A percentile compares a stretch with the other conserved stretches of the same genome.
Conservation (phyloP, 1,140 invertebrate species). For the Lepidurus packardi region DNA sequence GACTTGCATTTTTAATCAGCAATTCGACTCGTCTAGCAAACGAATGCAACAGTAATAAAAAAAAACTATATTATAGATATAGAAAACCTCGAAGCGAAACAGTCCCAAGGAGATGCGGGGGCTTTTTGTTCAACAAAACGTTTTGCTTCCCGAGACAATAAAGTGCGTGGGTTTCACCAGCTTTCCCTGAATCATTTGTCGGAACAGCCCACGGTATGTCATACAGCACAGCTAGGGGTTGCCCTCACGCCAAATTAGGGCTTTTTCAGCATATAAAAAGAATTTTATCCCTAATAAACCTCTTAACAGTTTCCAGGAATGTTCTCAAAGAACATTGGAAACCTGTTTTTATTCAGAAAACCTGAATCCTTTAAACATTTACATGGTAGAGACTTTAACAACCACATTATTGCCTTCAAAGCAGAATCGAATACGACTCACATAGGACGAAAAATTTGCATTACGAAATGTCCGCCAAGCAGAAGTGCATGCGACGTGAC, state of each 20-base stretch:
- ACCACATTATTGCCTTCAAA: no score
- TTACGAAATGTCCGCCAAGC: no score
- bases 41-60: no score
- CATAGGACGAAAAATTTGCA: no score
- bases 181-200: background rate
- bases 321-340: background rate
- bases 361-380: no score
- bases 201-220: background rate
- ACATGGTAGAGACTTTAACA: no score
- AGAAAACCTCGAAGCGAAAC: background rate
- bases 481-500: no score
- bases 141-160: background rate
- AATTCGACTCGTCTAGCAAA: background rate
- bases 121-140: background rate
- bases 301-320: background rate
- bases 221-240: slow-evolving; percentile 1
- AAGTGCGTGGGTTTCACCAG: background rate
- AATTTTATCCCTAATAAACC: background rate
- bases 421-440: no score
- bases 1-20: slow-evolving; percentile 14
- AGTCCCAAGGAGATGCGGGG: background rate
- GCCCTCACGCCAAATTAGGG: background rate
- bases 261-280: background rate
- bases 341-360: no score
- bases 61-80: background rate